These are phyloP conservation scores for Eristalis tenax DNA, from an alignment of 2,888 invertebrate genomes.

Conservation along the genomic window DNA sequence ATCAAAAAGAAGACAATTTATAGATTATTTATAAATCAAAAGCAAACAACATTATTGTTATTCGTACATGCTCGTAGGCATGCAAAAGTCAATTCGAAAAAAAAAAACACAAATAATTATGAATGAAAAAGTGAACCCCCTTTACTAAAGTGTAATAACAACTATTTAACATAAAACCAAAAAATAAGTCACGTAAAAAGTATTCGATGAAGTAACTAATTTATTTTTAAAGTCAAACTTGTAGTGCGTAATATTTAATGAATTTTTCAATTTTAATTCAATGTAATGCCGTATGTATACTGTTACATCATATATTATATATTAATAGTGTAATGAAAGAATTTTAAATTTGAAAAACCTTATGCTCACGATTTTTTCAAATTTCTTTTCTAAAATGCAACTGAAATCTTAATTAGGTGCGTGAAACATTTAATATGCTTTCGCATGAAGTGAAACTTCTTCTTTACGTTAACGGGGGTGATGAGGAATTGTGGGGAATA, in stretches of 20 bases:
- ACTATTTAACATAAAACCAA: background rate
- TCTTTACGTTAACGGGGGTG: background rate
- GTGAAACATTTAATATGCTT: background rate
- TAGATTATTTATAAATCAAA: slow-evolving; percentile 57
- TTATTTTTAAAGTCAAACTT: slow-evolving; percentile 34
- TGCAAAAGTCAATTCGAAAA: slow-evolving; percentile 64
- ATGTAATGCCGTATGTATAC: slow-evolving; percentile 9
- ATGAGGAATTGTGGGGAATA: background rate
- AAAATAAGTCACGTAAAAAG: slow-evolving; percentile 26
- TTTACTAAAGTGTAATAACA: slow-evolving; percentile 32
- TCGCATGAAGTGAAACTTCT: background rate
- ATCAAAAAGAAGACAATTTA: slow-evolving; percentile 33
- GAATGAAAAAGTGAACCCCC: background rate
- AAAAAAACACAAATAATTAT: slow-evolving; percentile 10
- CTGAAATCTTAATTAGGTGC: background rate
- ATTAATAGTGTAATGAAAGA: slow-evolving; percentile 21
- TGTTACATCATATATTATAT: background rate
- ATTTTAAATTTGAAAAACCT: slow-evolving; percentile 64
- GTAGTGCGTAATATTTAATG: slow-evolving; percentile 35
- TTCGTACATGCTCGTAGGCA: slow-evolving; percentile 32
- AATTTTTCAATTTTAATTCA: slow-evolving; percentile 31
- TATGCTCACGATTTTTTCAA: slow-evolving; percentile 66
- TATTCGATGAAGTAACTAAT: slow-evolving; percentile 67
- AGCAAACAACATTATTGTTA: slow-evolving; percentile 38
- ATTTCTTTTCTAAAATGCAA: slow-evolving; percentile 30